Base-by-base conservation (phyloP, 2,888 invertebrate genomes). In the Apeira syringaria region DNA sequence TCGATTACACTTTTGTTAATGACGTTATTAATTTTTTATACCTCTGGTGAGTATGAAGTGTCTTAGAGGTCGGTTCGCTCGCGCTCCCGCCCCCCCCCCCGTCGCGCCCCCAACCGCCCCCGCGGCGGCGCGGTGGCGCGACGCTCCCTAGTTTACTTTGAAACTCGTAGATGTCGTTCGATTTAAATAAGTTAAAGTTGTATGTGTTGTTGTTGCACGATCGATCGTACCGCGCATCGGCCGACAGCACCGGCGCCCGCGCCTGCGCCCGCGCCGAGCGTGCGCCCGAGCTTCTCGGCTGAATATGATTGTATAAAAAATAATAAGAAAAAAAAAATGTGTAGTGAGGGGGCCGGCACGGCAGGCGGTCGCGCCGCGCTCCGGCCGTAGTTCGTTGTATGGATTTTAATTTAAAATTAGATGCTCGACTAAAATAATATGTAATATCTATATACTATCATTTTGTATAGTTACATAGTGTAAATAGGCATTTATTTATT, bases 401-500 rank as follows among this genome's bases (percentile, higher is more conserved):
- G 73, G 76, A 77, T 69, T 74, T 81, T 80, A 77, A 68, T 73
- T 85, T 86, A 74, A 61, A 74, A 79, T 78, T 87, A 88, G 88
- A 81, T 71, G 86, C 87, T 85, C 82, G 78, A 80, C 79, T 80
- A 78, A 74, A 82, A 79, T 20, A 20, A 20, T 77, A 74, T 84
- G 86, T 87, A 80, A 83, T 83, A 84, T 87, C 64, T 81, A 80
- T 83, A 83, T 85, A 82, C 85, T 86, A 84, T 86, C 86, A 81
- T 87, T 87, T 87, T 88, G 88, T 89, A 89, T 89, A 88, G 87
- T 81, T 81, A 85, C 84, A 85, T 89, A 89, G 88, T 88, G 88
- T 89, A 88, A 87, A 89, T 89, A 89, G 89, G 89, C 89, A 89
- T 89, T 89, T 89, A 89, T 88, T 88, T 89, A 89, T 89, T 88